These are phyloP conservation scores for Acanthis flammea DNA, from an alignment of 2,797 vertebrate species.

Conservation along the genomic window DNA sequence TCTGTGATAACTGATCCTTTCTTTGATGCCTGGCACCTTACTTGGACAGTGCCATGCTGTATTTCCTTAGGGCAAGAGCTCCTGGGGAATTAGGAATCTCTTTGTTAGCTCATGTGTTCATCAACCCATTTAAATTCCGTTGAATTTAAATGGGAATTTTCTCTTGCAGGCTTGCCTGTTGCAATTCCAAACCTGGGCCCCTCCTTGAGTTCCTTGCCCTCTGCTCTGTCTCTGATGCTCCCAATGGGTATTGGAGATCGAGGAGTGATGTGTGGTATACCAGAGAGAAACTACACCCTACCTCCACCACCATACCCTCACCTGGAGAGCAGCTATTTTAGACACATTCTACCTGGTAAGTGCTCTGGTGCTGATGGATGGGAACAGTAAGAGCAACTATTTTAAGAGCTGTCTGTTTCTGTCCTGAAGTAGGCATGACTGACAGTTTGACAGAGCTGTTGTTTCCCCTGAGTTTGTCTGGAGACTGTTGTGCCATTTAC, in stretches of 20 bases:
- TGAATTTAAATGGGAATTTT: constrained; percentile 11
- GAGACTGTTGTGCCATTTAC: background rate
- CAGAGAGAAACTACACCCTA: constrained; percentile 94
- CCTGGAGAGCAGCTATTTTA: constrained; percentile 97
- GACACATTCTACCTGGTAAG: constrained; percentile 95
- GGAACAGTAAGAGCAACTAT: background rate
- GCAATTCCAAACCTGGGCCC: constrained; percentile 95
- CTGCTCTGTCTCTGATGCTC: constrained; percentile 96
- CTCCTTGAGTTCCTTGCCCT: constrained; percentile 92
- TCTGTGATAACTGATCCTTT: background rate
- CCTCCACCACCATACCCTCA: constrained; percentile 97
- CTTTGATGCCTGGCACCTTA: background rate
- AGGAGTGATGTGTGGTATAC: constrained; percentile 96
- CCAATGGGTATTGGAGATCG: constrained; percentile 97
- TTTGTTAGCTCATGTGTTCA: background rate
- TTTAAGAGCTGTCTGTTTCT: background rate
- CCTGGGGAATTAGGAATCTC: background rate
- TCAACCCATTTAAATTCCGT: background rate
- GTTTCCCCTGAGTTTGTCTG: background rate
- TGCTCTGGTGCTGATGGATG: background rate
- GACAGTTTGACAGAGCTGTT: background rate
- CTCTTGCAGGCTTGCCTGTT: constrained; percentile 88
- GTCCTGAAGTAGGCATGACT: background rate
- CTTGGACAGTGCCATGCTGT: background rate
- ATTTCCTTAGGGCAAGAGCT: background rate